These are phyloP conservation scores for Pterostichus niger DNA, from an alignment of 2,888 invertebrate species.

Conservation along the genomic window DNA sequence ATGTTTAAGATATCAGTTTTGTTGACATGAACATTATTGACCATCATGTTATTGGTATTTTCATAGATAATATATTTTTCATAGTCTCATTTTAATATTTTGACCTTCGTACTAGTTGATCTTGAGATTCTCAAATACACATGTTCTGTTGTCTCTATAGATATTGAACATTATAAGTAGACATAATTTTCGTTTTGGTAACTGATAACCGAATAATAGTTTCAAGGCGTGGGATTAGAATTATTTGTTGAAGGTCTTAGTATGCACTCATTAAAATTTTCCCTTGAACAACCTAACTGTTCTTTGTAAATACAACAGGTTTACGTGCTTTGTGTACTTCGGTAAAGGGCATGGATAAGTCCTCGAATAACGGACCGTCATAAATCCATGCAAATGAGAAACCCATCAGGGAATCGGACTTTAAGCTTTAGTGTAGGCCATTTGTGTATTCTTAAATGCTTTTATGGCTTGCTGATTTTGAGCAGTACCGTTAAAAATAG, in stretches of 20 bases:
- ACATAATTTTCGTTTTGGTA: conserved; percentile 4
- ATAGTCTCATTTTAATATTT: not conserved
- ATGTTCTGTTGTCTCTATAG: not conserved
- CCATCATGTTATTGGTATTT: not conserved
- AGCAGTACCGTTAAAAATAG: not conserved
- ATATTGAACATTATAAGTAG: not conserved
- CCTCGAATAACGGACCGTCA: conserved; percentile 14
- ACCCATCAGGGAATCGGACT: not conserved
- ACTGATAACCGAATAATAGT: conserved; percentile 32
- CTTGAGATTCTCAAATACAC: not conserved
- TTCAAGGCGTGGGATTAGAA: conserved; percentile 49
- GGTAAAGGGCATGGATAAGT: conserved; percentile 7
- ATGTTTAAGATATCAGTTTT: not conserved
- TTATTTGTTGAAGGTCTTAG: conserved; percentile 47
- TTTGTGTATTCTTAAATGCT: not conserved
- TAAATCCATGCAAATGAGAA: conserved; percentile 31
- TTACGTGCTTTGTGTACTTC: not conserved
- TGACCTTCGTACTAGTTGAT: conserved; percentile 3
- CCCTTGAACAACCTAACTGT: conserved; percentile 31
- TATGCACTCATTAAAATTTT: conserved; percentile 26
- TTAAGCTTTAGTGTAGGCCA: not conserved
- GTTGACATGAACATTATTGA: not conserved
- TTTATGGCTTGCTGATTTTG: not conserved
- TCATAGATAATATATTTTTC: not conserved
- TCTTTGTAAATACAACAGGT: not conserved